These are phyloP conservation scores for Mionectes olivaceus DNA, from an alignment of 2,797 vertebrate species.

Conservation along the genomic window DNA sequence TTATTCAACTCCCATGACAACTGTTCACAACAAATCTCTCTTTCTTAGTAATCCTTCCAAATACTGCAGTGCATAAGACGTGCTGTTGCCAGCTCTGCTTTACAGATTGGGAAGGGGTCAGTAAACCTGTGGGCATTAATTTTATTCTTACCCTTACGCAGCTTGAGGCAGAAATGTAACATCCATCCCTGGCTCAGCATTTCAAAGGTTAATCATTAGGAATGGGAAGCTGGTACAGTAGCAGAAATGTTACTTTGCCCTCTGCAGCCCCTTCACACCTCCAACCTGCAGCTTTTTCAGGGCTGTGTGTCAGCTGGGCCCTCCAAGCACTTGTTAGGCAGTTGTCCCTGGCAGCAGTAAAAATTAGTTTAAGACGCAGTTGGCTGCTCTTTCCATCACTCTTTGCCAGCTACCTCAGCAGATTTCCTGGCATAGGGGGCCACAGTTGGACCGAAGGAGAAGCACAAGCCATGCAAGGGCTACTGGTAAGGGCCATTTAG, in stretches of 20 bases:
- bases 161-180: neutral
- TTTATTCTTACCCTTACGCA: neutral
- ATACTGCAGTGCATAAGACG: accelerated
- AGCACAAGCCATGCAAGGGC: neutral
- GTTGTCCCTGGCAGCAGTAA: neutral
- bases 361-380: neutral
- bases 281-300: neutral
- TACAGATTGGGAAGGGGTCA: neutral
- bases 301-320: neutral
- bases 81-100: neutral
- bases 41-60: neutral
- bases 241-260: neutral
- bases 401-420: neutral
- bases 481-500: neutral
- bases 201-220: neutral
- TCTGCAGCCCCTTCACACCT: neutral
- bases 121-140: accelerated
- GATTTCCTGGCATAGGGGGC: neutral
- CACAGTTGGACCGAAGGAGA: neutral
- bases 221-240: neutral
- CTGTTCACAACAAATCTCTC: neutral
- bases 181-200: neutral
- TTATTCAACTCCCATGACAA: neutral
- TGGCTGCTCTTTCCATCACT: neutral
- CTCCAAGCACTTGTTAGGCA: neutral